Evolutionary conservation across 2,888 invertebrate species (phyloP), one percentile per base, ranked within the genome.

Genomic region (Andrena camellia): DNA sequence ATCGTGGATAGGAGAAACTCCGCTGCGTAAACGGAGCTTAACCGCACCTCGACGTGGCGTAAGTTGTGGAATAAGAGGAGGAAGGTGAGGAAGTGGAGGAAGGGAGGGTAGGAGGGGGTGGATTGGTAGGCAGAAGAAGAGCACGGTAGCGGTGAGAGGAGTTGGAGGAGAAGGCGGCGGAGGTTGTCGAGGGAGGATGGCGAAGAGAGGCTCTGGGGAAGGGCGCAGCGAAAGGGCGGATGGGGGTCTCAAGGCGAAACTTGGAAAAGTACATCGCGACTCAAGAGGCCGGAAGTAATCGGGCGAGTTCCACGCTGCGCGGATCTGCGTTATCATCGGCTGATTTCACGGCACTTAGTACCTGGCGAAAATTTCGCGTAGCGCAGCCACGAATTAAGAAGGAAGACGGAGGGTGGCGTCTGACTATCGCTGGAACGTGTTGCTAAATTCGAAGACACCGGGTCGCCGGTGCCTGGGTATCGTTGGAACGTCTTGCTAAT

Each of bases 281-380:
- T 91, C 93, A 93, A 92, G 92, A 93, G 91, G 92, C 91, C 93
- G 93, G 93, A 93, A 93, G 90, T 93, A 93, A 93, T 93, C 90
- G 83, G 88, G 90, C 88, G 90, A 92, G 90, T 90, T 92, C 90
- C 83, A 82, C 84, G 85, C 83, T 69, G 77, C 86, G 84, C 84
- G 83, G 86, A 87, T 89, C 83, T 86, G 81, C 86, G 88, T 87
- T 88, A 88, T 90, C 89, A 81, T 80, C 87, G 88, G 80, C 83
- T 86, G 85, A 86, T 87, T 85, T 86, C 89, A 89, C 90, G 91
- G 90, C 91, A 90, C 90, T 92, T 91, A 92, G 90, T 90, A 88
- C 88, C 81, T 90, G 90, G 75, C 71, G 79, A 88, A 74, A 81
- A 76, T 88, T 89, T 80, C 81, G 78, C 81, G 57, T 50, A 69